These are phyloP conservation scores for Plagodis dolabraria DNA, from an alignment of 2,888 invertebrate genomes.

Conservation along the genomic window DNA sequence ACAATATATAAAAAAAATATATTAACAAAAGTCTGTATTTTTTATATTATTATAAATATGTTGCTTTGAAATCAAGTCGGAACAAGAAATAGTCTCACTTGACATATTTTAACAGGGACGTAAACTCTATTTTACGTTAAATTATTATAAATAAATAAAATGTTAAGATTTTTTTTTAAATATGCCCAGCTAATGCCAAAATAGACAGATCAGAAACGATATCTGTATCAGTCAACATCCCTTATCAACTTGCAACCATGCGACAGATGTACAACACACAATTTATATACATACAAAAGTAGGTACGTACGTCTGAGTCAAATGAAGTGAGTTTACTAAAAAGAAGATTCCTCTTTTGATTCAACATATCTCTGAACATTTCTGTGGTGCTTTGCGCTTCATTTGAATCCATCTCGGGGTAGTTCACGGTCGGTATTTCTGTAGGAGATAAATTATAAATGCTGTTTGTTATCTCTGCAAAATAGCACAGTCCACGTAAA, in stretches of 20 bases:
- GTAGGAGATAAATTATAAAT: slow-evolving; percentile 3
- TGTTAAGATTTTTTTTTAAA: too few species aligned
- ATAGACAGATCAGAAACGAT: too few species aligned
- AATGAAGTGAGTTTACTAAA: slow-evolving; percentile 94
- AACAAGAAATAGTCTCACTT: too few species aligned
- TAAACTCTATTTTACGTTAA: too few species aligned
- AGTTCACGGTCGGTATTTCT: slow-evolving; percentile 84
- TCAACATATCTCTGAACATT: slow-evolving; percentile 97
- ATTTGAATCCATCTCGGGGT: slow-evolving; percentile 87
- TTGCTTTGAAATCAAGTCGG: too few species aligned
- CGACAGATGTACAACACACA: slow-evolving; percentile 54
- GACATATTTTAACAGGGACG: too few species aligned
- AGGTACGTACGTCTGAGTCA: slow-evolving; percentile 93
- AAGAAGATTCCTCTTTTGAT: slow-evolving; percentile 94
- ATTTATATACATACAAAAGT: slow-evolving; percentile 8
- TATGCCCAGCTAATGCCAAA: too few species aligned
- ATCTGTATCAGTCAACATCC: neutral
- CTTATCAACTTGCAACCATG: slow-evolving; percentile 50
- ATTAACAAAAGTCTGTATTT: too few species aligned
- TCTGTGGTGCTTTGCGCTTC: slow-evolving; percentile 93
- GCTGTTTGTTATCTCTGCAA: neutral
- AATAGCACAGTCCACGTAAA: neutral
- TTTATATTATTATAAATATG: too few species aligned
- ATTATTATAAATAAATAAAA: too few species aligned
- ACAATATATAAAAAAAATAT: too few species aligned